Percentiles rank a stretch among this genome's conserved stretches.
Conservation (phyloP, 1,140 invertebrate genomes). For the Leptinotarsa undecemlineata region DNA sequence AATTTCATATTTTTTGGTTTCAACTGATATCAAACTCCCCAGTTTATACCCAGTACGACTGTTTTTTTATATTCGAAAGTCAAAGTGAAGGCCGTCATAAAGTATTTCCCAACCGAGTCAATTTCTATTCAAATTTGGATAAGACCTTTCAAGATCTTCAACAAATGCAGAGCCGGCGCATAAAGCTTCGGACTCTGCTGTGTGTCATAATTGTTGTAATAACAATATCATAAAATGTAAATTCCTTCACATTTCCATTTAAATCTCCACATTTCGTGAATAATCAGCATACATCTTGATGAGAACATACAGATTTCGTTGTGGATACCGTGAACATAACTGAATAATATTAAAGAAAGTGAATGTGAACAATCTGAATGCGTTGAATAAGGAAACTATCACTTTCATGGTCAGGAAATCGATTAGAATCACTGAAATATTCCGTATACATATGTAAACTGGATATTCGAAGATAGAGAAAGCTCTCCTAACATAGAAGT, state of each 20-base stretch:
- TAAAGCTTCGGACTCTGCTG: not conserved
- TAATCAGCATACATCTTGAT: slow-evolving; percentile 10
- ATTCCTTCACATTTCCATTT: slow-evolving; percentile 15
- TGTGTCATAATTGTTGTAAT: slow-evolving; percentile 23
- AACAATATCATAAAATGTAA: slow-evolving; percentile 27
- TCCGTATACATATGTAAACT: too few relatives aligned
- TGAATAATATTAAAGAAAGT: slow-evolving; percentile 3
- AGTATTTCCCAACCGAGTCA: not conserved
- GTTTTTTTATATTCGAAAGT: not conserved
- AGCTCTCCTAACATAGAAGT: too few relatives aligned
- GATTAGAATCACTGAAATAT: too few relatives aligned
- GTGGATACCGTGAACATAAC: not conserved
- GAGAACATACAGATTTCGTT: not conserved
- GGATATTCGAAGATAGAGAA: too few relatives aligned
- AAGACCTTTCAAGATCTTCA: not conserved
- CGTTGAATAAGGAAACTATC: not conserved
- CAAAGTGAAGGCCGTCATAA: not conserved
- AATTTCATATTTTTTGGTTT: too few relatives aligned
- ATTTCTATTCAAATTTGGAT: not conserved
- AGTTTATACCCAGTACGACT: too few relatives aligned
- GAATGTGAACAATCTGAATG: not conserved
- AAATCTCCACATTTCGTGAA: slow-evolving; percentile 5
- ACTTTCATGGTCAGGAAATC: too few relatives aligned
- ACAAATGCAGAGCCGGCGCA: not conserved
- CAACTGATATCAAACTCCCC: too few relatives aligned